Conservation (phyloP, 92 coral and sea anemone genomes). For the Phenganax subtilis region DNA sequence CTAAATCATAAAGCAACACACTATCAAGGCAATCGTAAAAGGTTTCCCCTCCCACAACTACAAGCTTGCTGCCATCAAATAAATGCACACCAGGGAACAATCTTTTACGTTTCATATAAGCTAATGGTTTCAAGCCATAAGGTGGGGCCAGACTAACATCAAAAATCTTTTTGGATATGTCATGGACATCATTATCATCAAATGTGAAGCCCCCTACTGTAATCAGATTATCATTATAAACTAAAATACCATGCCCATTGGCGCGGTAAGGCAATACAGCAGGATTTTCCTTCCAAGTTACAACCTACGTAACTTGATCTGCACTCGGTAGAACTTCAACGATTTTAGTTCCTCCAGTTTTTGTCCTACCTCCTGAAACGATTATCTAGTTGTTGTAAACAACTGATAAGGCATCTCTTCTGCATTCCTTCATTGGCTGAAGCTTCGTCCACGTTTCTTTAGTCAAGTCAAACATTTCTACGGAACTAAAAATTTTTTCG, state of each 20-base stretch:
- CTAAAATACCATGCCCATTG: background rate
- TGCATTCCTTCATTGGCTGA: background rate
- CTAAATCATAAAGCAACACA: background rate
- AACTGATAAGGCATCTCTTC: background rate
- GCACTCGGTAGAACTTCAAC: background rate
- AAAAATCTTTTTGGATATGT: background rate
- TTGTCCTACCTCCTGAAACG: background rate
- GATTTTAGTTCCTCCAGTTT: background rate
- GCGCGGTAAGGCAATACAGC: background rate
- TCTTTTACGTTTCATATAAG: background rate
- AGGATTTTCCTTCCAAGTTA: background rate
- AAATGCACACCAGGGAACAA: background rate
- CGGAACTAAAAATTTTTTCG: background rate
- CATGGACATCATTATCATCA: background rate
- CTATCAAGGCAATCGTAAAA: background rate
- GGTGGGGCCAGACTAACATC: background rate
- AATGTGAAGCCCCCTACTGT: background rate
- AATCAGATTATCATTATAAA: background rate
- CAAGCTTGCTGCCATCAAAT: background rate
- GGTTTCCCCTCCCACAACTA: background rate
- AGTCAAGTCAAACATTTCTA: background rate
- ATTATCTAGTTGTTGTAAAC: slow-evolving; percentile 2
- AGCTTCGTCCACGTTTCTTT: background rate
- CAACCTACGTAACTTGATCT: background rate
- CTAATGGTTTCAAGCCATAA: background rate